Conservation (phyloP, 2,797 vertebrate species). For the Pyrocephalus nanus region DNA sequence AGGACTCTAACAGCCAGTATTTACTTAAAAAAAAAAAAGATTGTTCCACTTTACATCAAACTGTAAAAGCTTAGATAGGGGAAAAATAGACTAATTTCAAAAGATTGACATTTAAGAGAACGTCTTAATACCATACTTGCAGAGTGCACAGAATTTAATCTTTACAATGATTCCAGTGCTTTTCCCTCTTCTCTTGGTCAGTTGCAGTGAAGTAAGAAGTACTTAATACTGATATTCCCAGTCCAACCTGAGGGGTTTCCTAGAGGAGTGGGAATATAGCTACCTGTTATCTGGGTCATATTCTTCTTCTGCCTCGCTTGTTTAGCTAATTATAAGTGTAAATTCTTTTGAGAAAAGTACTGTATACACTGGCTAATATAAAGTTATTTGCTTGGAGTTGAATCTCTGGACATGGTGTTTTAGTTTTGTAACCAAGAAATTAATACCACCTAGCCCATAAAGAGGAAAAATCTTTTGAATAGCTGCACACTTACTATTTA, state of each 20-base stretch:
- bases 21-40: not conserved
- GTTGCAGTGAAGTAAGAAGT: not conserved
- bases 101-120: not conserved
- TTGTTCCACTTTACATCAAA: not conserved
- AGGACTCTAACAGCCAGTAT: not conserved
- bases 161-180: not conserved
- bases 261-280: not conserved
- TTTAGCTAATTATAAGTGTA: not conserved
- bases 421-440: not conserved
- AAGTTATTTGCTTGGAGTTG: not conserved
- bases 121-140: not conserved
- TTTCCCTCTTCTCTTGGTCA: not conserved
- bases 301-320: not conserved
- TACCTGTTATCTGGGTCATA: not conserved
- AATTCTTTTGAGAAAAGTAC: not conserved
- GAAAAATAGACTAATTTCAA: not conserved
- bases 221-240: not conserved
- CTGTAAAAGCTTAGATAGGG: not conserved
- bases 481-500: not conserved
- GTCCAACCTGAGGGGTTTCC: not conserved
- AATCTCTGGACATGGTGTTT: not conserved
- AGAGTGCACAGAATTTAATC: not conserved
- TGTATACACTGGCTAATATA: not conserved
- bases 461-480: not conserved
- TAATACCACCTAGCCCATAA: not conserved